Evolutionary conservation across 2,888 invertebrate species (phyloP).

Genomic region (Drosophila formosana): DNA sequence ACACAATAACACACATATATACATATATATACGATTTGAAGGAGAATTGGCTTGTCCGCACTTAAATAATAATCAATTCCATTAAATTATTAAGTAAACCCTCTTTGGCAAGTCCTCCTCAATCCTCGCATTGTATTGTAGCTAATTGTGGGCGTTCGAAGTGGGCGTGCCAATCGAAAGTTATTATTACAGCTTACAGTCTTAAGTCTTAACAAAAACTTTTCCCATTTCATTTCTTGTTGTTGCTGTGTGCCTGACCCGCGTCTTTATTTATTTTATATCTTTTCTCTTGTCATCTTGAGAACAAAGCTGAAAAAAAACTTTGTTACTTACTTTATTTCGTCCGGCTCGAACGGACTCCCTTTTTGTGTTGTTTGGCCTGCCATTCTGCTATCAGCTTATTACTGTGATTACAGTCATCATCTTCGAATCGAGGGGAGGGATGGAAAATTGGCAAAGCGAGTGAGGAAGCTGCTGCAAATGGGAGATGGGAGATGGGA

Average conservation of each 20-base stretch:
- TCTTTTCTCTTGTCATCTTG: constrained; percentile 33
- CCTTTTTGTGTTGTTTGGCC: constrained; percentile 27
- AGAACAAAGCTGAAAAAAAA: not conserved
- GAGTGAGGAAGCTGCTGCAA: not conserved
- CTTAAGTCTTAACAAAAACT: constrained; percentile 45
- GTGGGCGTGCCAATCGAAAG: constrained; percentile 31
- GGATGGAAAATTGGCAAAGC: constrained; percentile 5
- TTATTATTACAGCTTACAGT: constrained; percentile 47
- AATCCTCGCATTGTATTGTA: not conserved
- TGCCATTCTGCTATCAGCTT: constrained; percentile 49
- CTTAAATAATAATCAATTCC: constrained; percentile 79
- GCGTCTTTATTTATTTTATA: constrained; percentile 37
- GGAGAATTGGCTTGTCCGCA: constrained; percentile 49
- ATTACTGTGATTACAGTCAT: constrained; percentile 71
- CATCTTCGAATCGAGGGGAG: constrained; percentile 18
- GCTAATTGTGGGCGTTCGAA: constrained; percentile 66
- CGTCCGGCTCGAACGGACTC: constrained; percentile 4
- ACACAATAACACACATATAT: constrained; percentile 1
- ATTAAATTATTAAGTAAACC: constrained; percentile 74
- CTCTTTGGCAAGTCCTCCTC: constrained; percentile 1
- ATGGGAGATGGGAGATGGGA: constrained; percentile 4
- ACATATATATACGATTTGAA: not conserved
- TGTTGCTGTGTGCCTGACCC: constrained; percentile 4
- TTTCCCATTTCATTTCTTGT: constrained; percentile 57
- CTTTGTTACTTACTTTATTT: constrained; percentile 46